Conservation (phyloP, 2,113 vertebrate species). For the Neotragus moschatus region DNA sequence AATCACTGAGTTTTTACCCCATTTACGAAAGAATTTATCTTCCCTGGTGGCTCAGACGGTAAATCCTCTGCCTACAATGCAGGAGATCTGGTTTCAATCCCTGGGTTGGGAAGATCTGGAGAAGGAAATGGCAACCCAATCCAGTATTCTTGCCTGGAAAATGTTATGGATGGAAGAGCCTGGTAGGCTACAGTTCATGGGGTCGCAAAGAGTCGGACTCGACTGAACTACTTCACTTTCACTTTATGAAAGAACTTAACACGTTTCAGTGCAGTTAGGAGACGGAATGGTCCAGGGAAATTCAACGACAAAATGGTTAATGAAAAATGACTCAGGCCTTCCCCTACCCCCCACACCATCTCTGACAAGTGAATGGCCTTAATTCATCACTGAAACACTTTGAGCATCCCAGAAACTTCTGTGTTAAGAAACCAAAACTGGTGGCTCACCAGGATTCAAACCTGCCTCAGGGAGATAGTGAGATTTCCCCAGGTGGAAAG, state of each 20-base stretch:
- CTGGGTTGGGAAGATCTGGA: too few species aligned
- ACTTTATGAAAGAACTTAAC: too few species aligned
- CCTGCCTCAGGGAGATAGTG: background rate
- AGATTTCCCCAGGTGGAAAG: background rate
- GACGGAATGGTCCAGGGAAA: background rate
- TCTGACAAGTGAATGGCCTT: background rate
- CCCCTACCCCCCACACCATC: background rate
- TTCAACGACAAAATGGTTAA: background rate
- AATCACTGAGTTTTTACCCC: background rate
- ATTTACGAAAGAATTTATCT: background rate
- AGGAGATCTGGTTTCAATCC: too few species aligned
- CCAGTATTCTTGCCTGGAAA: too few species aligned
- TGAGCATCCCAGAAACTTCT: background rate
- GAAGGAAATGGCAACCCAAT: too few species aligned
- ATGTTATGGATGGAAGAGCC: too few species aligned
- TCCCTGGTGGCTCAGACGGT: too few species aligned
- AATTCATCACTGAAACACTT: background rate
- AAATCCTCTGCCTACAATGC: too few species aligned
- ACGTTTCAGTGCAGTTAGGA: background rate
- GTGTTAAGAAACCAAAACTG: background rate
- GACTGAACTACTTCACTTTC: too few species aligned
- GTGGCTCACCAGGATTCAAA: background rate
- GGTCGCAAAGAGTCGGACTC: too few species aligned
- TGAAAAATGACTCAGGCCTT: background rate
- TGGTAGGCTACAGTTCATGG: too few species aligned